Base-by-base conservation (phyloP, 2,888 invertebrate species). In the Parnassius orleans region DNA sequence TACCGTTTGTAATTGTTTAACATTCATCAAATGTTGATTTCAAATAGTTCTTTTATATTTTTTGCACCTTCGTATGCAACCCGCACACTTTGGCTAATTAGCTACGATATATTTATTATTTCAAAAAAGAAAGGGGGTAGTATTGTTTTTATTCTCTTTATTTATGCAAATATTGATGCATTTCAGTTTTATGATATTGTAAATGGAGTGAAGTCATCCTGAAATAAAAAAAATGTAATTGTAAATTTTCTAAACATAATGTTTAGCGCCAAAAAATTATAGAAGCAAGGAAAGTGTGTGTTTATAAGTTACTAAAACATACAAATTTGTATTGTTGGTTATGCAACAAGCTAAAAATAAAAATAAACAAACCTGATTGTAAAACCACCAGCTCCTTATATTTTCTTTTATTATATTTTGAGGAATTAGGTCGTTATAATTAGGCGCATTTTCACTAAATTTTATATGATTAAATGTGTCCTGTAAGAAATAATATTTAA, bases 371-470 rank as follows among this genome's bases (percentile, higher is more conserved):
- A 63, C 63, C 60, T 63, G 60, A 53, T 63, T 63, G 24, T 24
- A 63, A 53, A 60, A 63, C 63, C 63, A 63, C 63, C 63, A 63
- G 14, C 60, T 48, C 24, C 63, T 55, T 24, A 63, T 43, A 3
- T 63, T 63, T 43, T 53, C 53, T 11, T 41, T 19, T 33, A 46
- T n/a, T 33, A 46, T 14, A n/a, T 55, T 24, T n/a, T 19, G 14
- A 3, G 63, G 63, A 11, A 60, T 52, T 19, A 60, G 56, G 19
- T 43, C 42, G 1, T 19, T 14, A 15, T 57, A 56, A 41, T 63
- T 56, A 10, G 60, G 63, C 10, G 63, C 63, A 14, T 41, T 42
- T 7, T 63, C 60, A 2, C 55, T 63, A 10, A 60, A 48, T 50
- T 57, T 63, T 10, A 63, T 53, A 19, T 60, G 63, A 48, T 56